Evolutionary conservation across 2,113 vertebrate species (phyloP).

Genomic region (Notothenia coriiceps): DNA sequence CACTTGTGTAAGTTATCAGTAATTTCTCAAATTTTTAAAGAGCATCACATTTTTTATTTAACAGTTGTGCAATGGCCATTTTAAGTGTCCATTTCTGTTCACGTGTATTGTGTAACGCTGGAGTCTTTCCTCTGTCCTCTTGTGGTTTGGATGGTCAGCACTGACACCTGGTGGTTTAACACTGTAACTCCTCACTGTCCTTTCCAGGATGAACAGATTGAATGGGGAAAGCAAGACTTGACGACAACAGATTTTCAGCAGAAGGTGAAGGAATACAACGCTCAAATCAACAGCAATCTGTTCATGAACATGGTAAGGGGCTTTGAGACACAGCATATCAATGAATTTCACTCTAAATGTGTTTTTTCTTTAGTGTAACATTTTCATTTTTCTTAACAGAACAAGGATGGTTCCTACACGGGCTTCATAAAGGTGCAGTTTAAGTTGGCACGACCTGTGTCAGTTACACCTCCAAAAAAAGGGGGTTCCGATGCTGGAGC

Average conservation of each 20-base stretch:
- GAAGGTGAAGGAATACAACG: slow-evolving; percentile 95
- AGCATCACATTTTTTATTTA: not conserved
- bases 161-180: slow-evolving; percentile 63
- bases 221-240: slow-evolving; percentile 87
- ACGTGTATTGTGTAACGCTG: not conserved
- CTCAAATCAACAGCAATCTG: slow-evolving; percentile 96
- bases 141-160: slow-evolving; percentile 13
- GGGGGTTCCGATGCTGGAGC: slow-evolving; percentile 77
- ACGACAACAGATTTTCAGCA: slow-evolving; percentile 88
- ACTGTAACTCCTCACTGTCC: slow-evolving; percentile 27
- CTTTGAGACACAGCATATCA: not conserved
- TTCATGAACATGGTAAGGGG: slow-evolving; percentile 94
- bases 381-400: slow-evolving; percentile 78
- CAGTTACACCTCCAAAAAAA: slow-evolving; percentile 89
- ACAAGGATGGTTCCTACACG: slow-evolving; percentile 94
- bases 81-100: not conserved
- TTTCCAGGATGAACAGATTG: slow-evolving; percentile 89
- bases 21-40: not conserved
- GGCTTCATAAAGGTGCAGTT: slow-evolving; percentile 98
- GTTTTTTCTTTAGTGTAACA: not conserved
- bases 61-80: accelerated
- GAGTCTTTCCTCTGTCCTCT: not conserved
- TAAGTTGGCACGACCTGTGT: slow-evolving; percentile 93
- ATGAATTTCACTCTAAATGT: not conserved
- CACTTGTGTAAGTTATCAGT: not conserved